Percentiles rank a stretch among this genome's conserved stretches.
Evolutionary conservation across 64 coral and sea anemone genomes (phyloP).

Genomic region (Cladopsammia gracilis): DNA sequence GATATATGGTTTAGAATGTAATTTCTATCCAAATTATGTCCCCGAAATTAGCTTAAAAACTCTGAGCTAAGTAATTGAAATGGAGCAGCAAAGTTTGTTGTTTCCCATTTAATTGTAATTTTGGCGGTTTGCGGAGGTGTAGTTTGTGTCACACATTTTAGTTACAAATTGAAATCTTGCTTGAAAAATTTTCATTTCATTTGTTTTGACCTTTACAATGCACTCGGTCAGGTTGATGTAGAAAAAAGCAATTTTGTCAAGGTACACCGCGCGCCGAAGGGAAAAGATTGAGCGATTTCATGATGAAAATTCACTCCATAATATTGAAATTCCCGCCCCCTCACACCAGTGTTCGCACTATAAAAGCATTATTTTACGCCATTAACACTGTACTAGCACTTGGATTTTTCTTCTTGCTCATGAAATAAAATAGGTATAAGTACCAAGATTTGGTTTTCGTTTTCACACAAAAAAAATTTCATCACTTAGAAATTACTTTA

Average conservation of each 20-base stretch:
- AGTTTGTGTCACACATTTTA: not conserved
- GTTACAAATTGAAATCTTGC: not conserved
- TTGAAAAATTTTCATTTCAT: not conserved
- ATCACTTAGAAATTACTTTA: not conserved
- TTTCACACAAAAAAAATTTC: not conserved
- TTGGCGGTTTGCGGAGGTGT: conserved; percentile 11
- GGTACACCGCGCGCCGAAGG: not conserved
- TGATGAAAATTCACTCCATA: not conserved
- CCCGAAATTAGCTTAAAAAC: conserved; percentile 31
- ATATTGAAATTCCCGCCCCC: conserved; percentile 3
- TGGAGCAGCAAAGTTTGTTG: not conserved
- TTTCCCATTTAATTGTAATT: not conserved
- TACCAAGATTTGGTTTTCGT: not conserved
- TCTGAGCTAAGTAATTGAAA: not conserved
- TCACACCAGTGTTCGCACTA: not conserved
- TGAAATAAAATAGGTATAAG: not conserved
- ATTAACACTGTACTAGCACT: conserved; percentile 43
- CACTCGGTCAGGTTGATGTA: not conserved
- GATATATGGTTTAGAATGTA: conserved; percentile 30
- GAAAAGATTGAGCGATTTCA: not conserved
- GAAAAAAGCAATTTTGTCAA: not conserved
- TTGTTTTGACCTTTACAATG: not conserved
- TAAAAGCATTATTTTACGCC: conserved; percentile 25
- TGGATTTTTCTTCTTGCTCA: not conserved
- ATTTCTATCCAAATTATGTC: conserved; percentile 1